Evolutionary conservation across 2,113 vertebrate genomes (phyloP).

Genomic region (Bubalus kerabau): DNA sequence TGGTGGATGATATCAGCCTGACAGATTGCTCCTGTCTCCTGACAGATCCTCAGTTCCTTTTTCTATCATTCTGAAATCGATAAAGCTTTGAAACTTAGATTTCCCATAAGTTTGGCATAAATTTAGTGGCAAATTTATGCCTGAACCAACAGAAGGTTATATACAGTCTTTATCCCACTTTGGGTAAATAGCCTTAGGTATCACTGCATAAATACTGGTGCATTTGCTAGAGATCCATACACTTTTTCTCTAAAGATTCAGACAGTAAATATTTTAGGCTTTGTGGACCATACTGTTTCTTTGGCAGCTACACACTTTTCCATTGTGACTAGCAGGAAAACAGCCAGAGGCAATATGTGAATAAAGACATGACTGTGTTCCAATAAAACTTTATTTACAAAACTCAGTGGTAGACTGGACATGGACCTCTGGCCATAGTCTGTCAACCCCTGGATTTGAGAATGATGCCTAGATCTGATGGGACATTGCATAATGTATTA

Average conservation of each 20-base stretch:
- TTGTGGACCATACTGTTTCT: neutral
- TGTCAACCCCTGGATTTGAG: neutral
- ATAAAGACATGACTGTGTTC: neutral
- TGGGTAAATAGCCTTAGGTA: neutral
- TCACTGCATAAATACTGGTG: neutral
- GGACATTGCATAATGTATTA: neutral
- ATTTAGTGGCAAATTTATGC: neutral
- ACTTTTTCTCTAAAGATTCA: neutral
- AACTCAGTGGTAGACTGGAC: neutral
- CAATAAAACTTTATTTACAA: neutral
- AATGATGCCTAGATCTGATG: neutral
- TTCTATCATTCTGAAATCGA: neutral
- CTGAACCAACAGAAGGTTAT: neutral
- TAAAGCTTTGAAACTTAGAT: neutral
- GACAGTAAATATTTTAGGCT: neutral
- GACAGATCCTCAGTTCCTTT: neutral
- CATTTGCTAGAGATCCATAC: neutral
- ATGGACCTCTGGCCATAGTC: neutral
- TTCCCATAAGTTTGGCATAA: neutral
- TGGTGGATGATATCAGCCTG: neutral
- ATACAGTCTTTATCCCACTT: neutral
- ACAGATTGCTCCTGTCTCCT: neutral
- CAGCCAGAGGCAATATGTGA: neutral
- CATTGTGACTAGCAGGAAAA: neutral
- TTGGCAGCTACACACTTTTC: neutral